These are phyloP conservation scores for Diphyllodes magnificus DNA, from an alignment of 2,113 vertebrate genomes.

Conservation along the genomic window DNA sequence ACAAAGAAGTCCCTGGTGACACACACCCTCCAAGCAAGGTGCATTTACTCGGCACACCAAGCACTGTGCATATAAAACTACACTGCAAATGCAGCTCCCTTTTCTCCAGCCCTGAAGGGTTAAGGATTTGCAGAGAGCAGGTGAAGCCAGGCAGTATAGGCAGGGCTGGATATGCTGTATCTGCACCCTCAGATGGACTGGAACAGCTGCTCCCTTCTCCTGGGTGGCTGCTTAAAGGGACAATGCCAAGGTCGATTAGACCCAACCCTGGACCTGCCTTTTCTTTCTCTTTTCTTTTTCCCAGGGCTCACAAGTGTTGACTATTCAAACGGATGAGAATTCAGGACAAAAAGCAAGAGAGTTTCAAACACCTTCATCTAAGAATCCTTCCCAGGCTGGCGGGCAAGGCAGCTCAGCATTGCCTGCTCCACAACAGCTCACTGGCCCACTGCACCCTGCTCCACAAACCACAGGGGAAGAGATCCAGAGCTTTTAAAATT, in stretches of 20 bases:
- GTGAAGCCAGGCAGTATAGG: background rate
- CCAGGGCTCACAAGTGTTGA: background rate
- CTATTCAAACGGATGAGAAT: background rate
- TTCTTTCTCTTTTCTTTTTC: background rate
- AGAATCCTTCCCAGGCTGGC: background rate
- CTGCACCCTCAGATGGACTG: background rate
- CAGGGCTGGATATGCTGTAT: background rate
- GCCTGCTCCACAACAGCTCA: background rate
- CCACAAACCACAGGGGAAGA: background rate
- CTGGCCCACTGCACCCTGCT: background rate
- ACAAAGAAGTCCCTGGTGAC: background rate
- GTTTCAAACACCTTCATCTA: background rate
- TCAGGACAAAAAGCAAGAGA: background rate
- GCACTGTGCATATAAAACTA: background rate
- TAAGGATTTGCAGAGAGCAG: background rate
- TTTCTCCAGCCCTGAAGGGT: background rate
- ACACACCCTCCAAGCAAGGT: rapidly evolving
- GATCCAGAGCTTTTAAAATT: background rate
- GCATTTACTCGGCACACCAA: background rate
- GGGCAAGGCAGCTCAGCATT: background rate
- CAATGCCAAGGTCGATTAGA: background rate
- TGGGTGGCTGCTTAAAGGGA: background rate
- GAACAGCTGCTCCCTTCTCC: slow-evolving; percentile 16
- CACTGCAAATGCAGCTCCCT: background rate
- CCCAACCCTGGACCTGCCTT: background rate